Conservation (phyloP, 1,140 invertebrate species). For the Tetragnatha versicolor region DNA sequence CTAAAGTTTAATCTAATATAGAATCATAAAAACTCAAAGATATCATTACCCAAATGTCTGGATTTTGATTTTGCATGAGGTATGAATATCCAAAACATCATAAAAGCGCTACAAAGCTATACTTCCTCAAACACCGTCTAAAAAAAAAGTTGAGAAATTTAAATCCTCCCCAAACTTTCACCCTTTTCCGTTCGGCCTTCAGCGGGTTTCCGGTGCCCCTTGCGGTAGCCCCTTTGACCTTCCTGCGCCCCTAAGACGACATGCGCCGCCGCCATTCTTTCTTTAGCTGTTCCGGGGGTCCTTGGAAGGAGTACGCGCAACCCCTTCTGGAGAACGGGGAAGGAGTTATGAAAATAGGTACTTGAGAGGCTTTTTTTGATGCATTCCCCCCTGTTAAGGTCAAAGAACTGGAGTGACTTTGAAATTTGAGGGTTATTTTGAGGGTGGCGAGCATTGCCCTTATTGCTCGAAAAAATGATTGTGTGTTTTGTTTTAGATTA, state of each 20-base stretch:
- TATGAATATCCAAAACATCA: too few species aligned
- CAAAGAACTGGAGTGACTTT: slow-evolving; percentile 15
- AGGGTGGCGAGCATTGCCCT: too few species aligned
- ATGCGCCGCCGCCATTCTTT: slow-evolving; percentile 7
- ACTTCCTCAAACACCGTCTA: too few species aligned
- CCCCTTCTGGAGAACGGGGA: background rate
- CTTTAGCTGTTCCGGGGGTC: background rate
- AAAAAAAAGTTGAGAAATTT: too few species aligned
- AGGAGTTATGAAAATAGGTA: background rate
- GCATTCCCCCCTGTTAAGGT: background rate
- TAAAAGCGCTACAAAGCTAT: too few species aligned
- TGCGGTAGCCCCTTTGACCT: background rate
- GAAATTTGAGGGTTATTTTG: slow-evolving; percentile 9
- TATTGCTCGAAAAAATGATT: too few species aligned
- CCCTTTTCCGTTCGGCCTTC: slow-evolving; percentile 4
- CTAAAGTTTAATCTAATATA: too few species aligned
- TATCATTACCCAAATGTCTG: too few species aligned
- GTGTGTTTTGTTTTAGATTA: too few species aligned
- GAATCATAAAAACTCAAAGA: too few species aligned
- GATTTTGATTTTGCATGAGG: too few species aligned
- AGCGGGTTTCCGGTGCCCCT: slow-evolving; percentile 15
- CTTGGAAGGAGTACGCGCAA: background rate
- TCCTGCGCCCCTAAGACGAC: background rate
- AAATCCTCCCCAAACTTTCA: slow-evolving; percentile 13
- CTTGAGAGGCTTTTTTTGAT: slow-evolving; percentile 9